Evolutionary conservation across 2,888 invertebrate species (phyloP).

Genomic region (Cylloceria caligata): DNA sequence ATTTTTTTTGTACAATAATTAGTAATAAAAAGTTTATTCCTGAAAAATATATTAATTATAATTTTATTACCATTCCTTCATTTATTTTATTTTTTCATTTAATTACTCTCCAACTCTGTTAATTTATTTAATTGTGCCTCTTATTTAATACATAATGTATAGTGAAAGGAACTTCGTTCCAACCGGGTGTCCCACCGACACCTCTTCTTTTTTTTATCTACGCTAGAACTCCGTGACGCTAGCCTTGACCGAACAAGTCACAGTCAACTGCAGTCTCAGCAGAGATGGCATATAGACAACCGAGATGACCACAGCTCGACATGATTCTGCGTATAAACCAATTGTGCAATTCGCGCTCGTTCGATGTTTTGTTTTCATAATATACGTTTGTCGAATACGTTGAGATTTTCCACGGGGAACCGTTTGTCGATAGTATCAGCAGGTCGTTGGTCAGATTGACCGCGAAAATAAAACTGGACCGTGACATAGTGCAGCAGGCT

Average conservation of each 20-base stretch:
- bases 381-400: neutral
- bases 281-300: neutral
- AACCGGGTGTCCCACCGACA: no score
- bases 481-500: constrained; percentile 26
- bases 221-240: no score
- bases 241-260: neutral
- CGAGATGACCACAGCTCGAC: neutral
- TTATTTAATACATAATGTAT: no score
- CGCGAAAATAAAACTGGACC: constrained; percentile 57
- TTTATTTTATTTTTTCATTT: no score
- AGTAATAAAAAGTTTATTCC: no score
- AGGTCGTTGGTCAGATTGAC: neutral
- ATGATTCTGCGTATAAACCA: neutral
- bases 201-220: no score
- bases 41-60: no score
- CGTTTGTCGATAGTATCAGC: constrained; percentile 5
- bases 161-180: no score
- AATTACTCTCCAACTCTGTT: no score
- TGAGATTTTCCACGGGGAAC: neutral
- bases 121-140: no score
- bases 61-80: no score
- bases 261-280: neutral
- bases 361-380: neutral
- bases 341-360: neutral
- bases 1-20: no score